Conservation (phyloP, 2,797 vertebrate genomes). For the Cetoscarus ocellatus region DNA sequence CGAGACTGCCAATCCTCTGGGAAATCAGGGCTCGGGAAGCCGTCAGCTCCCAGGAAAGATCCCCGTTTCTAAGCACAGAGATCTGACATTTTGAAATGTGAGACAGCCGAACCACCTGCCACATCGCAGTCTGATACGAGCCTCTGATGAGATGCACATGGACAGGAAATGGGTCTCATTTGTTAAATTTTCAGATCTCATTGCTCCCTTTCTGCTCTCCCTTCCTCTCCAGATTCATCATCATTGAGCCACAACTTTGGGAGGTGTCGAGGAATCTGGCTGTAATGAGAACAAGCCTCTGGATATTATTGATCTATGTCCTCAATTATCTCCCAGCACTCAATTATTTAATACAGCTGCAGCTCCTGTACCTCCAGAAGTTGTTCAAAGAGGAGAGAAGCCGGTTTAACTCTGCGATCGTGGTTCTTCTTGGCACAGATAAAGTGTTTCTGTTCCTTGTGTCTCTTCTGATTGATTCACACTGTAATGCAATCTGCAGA, state of each 20-base stretch:
- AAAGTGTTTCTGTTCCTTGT: conserved; percentile 44
- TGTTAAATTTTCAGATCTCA: conserved; percentile 73
- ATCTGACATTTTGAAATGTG: conserved; percentile 82
- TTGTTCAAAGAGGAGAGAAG: conserved; percentile 63
- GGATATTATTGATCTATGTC: conserved; percentile 82
- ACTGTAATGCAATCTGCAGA: conserved; percentile 36
- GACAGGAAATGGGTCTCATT: conserved; percentile 72
- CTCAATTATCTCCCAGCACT: conserved; percentile 78
- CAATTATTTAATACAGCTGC: conserved; percentile 77
- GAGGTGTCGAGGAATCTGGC: conserved; percentile 65
- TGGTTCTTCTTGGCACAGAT: conserved; percentile 57
- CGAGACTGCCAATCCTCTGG: conserved; percentile 80
- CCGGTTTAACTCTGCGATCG: conserved; percentile 53
- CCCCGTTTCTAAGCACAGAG: conserved; percentile 66
- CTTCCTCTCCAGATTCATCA: conserved; percentile 71
- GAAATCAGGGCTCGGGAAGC: conserved; percentile 81
- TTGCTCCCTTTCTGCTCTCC: conserved; percentile 47
- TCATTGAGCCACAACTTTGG: conserved; percentile 73
- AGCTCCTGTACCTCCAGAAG: conserved; percentile 67
- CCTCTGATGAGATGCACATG: conserved; percentile 69
- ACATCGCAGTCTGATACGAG: conserved; percentile 67
- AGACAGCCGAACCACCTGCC: conserved; percentile 74
- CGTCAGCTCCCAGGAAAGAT: conserved; percentile 76
- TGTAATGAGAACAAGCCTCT: conserved; percentile 78
- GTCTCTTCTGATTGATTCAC: conserved; percentile 65